Base-by-base conservation (phyloP, 2,113 vertebrate genomes). In the Rissa tridactyla region DNA sequence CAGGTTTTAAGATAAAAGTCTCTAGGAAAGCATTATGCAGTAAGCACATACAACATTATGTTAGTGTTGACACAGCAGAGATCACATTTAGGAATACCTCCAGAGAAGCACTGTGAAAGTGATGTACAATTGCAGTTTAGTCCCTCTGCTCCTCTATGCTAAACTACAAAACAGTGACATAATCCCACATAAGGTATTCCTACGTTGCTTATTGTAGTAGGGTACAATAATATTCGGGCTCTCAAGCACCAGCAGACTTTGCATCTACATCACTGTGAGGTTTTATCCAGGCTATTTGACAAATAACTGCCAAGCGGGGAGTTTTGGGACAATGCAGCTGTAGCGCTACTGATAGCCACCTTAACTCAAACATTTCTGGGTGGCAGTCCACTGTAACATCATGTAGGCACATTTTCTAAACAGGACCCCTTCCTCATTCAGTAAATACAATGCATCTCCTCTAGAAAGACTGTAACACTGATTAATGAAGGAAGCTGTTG, bases 161-260 rank as follows among this genome's bases (percentile, higher is more conserved):
- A 65, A 40, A 27, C 36, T 66, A 40, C 46, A 54, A 23, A 54
- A 10, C 9, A 34, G 36, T 9, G 42, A 51, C 15, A 40, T 19
- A 21, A 42, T 17, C 46, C 82, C 52, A 72, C 6, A 29, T 23
- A 42, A 60, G 30, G 26, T 32, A 47, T 8, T 34, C 26, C 57
- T 60, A 3, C 0, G 0, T 5, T 47, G 38, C 55, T 54, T 34
- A 16, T 10, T 36, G 49, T 1, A 65, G 46, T 29, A 72, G 27
- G n/a, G 9, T 19, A 52, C 38, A 18, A 1, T 0, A 27, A 12
- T 8, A 25, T 44, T 17, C 6, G 5, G 60, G 64, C 80, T 58
- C 66, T 36, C 16, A 8, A 51, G 42, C 60, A 71, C 13, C 14
- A 60, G 54, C 5, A 52, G 38, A n/a, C 27, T 25, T 3, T 30